Base-by-base conservation (phyloP, 2,113 vertebrate species). In the Recurvirostra avosetta region DNA sequence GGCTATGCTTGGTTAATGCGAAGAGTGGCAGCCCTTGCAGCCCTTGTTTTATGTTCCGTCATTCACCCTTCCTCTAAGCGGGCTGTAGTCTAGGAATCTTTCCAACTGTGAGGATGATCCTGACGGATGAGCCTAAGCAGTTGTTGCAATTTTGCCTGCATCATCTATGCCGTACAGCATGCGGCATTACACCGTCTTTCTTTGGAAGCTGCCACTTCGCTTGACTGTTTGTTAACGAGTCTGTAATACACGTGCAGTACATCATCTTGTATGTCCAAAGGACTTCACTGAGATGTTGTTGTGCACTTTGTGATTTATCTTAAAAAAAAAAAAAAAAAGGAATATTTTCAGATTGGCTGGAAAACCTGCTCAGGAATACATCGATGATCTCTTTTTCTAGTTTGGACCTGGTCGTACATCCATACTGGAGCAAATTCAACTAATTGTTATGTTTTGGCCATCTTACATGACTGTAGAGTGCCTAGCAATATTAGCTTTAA, bases 231-330 rank as follows among this genome's bases (percentile, higher is more conserved):
- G 29, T 65, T 68, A 67, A 49, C 9, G 58, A 17, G 19, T 32
- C 45, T 74, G 8, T 7, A 43, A 13, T 29, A n/a, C 6, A 2
- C 0, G 1, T 43, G 34, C 66, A 68, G 15, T 5, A 49, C 34
- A 43, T 36, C 11, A 29, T n/a, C 65, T 67, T 3, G 0, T 52
- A 11, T 43, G 13, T 55, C 52, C 1, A 1, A 56, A 66, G 19
- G 22, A 53, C 56, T 74, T 62, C 34, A 29, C 56, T 89, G 75
- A 87, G 61, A 78, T 8, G 3, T 23, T 14, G 7, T 27, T 40
- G 49, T 66, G 71, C 25, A 12, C 59, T 71, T 81, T 73, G 29
- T 50, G 36, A 73, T 78, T 41, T 59, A 29, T 68, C 45, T 90
- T 82, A 94, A 83, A 73, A 70, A 67, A 47, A 56, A 92, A 2